Evolutionary conservation across 2,888 invertebrate genomes (phyloP).

Genomic region (Tupiocoris notatus): DNA sequence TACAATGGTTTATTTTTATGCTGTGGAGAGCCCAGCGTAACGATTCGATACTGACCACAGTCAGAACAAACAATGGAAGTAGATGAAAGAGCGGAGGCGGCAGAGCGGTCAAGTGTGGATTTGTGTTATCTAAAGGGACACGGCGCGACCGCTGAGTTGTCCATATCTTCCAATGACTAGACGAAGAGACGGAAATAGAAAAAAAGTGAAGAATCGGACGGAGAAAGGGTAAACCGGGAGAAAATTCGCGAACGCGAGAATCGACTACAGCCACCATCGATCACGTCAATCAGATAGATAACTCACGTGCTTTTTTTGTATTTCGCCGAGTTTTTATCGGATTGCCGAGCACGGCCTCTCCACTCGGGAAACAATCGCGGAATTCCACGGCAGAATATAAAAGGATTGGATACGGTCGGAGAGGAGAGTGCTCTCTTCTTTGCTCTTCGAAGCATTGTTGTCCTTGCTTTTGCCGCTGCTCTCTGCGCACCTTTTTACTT

Average conservation of each 20-base stretch:
- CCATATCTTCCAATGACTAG: neutral
- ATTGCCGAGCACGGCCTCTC: neutral
- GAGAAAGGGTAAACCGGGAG: neutral
- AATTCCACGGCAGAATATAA: neutral
- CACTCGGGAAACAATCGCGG: slow-evolving; percentile 5
- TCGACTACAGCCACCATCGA: neutral
- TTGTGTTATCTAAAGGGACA: neutral
- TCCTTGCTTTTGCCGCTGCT: neutral
- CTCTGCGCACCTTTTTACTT: neutral
- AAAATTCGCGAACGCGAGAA: too few relatives aligned
- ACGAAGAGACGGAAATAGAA: neutral
- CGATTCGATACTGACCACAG: too few relatives aligned
- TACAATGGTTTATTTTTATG: too few relatives aligned
- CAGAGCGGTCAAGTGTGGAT: neutral
- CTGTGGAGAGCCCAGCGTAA: too few relatives aligned
- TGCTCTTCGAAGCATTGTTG: neutral
- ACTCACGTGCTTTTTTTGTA: neutral
- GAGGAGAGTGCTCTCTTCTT: neutral
- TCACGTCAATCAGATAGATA: neutral
- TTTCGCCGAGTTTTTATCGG: neutral
- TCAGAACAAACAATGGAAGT: neutral
- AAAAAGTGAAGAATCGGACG: neutral
- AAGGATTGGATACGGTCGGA: neutral
- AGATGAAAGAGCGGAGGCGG: neutral
- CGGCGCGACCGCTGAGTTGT: neutral